Evolutionary conservation across 2,797 vertebrate genomes (phyloP).

Genomic region (Silurus aristotelis): DNA sequence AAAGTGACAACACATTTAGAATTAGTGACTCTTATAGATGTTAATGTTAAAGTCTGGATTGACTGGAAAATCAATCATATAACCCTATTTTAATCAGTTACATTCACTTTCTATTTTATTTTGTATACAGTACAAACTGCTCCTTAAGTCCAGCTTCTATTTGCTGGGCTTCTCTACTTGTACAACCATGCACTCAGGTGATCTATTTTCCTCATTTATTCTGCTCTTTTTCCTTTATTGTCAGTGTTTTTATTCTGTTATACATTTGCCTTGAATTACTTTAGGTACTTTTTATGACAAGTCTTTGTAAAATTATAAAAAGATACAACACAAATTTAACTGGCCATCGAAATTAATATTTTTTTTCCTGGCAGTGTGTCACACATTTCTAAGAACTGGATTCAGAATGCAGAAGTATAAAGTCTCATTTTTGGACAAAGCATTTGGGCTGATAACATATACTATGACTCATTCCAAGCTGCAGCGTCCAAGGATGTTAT

Average conservation of each 20-base stretch:
- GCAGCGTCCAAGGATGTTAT: constrained; percentile 56
- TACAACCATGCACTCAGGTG: not conserved
- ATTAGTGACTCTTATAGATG: not conserved
- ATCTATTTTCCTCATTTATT: not conserved
- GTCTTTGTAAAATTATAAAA: not conserved
- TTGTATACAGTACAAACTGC: not conserved
- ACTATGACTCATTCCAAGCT: constrained; percentile 48
- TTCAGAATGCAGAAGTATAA: constrained; percentile 24
- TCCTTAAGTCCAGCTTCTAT: not conserved
- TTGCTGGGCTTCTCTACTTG: not conserved
- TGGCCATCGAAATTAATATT: not conserved
- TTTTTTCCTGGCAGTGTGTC: not conserved
- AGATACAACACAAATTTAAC: not conserved
- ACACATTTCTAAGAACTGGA: not conserved
- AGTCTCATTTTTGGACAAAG: constrained; percentile 36
- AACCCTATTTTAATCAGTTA: not conserved
- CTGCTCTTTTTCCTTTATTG: not conserved
- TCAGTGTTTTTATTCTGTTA: constrained; percentile 4
- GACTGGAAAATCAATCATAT: not conserved
- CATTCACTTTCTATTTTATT: not conserved
- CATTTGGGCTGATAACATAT: constrained; percentile 43
- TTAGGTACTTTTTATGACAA: not conserved
- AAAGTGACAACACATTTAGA: not conserved
- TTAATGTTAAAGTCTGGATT: not conserved
- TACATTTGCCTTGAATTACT: not conserved